phyloP scores from a whole-genome alignment of 2,113 vertebrate species.

The Lota lota region DNA sequence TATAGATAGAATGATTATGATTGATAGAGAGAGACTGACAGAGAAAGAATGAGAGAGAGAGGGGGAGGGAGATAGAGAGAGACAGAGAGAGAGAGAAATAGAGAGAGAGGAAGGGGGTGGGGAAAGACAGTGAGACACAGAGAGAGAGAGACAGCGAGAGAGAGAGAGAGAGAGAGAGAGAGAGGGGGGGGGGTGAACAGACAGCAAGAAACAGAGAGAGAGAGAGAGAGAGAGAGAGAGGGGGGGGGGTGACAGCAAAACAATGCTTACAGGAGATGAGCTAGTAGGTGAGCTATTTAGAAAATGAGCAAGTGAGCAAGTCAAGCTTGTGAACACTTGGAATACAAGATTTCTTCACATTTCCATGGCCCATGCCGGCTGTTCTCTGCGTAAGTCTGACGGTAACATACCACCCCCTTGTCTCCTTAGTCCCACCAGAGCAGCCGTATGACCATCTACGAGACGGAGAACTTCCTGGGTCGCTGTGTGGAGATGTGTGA shows the following conservation, averaged over 20 bases:
- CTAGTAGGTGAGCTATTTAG: no score
- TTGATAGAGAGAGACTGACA: no score
- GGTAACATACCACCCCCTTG: not conserved
- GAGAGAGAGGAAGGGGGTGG: no score
- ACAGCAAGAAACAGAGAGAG: not conserved
- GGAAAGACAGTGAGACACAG: no score
- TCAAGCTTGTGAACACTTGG: not conserved
- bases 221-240: not conserved
- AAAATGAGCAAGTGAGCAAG: conserved; percentile 9
- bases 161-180: no score
- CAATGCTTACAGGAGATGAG: no score
- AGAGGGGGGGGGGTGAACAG: not conserved
- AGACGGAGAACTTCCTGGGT: conserved; percentile 59
- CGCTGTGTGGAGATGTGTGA: conserved; percentile 41
- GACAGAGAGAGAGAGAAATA: no score
- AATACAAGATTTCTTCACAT: not conserved
- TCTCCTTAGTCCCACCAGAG: conserved; percentile 30
- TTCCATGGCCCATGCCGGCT: not conserved
- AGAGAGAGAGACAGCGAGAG: no score
- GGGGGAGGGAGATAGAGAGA: no score
- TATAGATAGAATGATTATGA: no score
- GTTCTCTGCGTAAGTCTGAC: not conserved
- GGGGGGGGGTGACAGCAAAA: not conserved
- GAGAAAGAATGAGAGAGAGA: no score
- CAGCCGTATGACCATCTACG: conserved; percentile 47